Evolutionary conservation across 2,888 invertebrate species (phyloP).

Genomic region (Mythimna lalbum): DNA sequence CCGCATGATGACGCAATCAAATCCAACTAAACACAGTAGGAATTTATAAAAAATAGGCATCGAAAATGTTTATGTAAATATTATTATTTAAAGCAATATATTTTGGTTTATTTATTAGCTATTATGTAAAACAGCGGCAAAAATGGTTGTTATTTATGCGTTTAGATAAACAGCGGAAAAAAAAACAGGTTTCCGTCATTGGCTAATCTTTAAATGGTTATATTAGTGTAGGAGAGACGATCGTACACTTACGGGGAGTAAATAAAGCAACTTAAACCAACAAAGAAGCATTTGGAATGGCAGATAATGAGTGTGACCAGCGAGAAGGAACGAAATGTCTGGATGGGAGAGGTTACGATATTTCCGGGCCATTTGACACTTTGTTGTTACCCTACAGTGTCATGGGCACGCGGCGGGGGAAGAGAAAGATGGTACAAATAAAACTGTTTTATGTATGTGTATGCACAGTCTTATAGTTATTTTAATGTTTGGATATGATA

Average conservation of each 20-base stretch:
- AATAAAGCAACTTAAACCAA: constrained; percentile 87
- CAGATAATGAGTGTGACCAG: constrained; percentile 88
- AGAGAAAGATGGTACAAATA: constrained; percentile 67
- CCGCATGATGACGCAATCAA: constrained; percentile 54
- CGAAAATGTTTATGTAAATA: constrained; percentile 54
- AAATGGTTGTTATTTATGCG: constrained; percentile 39
- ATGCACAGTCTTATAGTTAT: constrained; percentile 18
- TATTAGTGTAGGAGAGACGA: constrained; percentile 45
- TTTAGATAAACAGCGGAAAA: constrained; percentile 35
- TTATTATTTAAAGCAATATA: constrained; percentile 43
- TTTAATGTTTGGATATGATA: constrained; percentile 29
- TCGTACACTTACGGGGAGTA: constrained; percentile 69
- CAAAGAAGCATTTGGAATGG: constrained; percentile 84
- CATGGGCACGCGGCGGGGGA: constrained; percentile 76
- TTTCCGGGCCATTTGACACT: constrained; percentile 88
- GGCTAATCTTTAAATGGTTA: constrained; percentile 47
- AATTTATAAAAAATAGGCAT: constrained; percentile 41
- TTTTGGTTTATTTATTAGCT: constrained; percentile 54
- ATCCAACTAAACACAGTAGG: constrained; percentile 43
- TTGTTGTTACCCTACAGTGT: constrained; percentile 87
- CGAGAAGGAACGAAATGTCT: constrained; percentile 87
- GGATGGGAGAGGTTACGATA: constrained; percentile 84
- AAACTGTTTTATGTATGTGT: constrained; percentile 55
- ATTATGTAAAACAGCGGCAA: constrained; percentile 52
- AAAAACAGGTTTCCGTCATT: constrained; percentile 41